Base-by-base conservation (phyloP, 1,140 invertebrate species). In the Cyclina sinensis region DNA sequence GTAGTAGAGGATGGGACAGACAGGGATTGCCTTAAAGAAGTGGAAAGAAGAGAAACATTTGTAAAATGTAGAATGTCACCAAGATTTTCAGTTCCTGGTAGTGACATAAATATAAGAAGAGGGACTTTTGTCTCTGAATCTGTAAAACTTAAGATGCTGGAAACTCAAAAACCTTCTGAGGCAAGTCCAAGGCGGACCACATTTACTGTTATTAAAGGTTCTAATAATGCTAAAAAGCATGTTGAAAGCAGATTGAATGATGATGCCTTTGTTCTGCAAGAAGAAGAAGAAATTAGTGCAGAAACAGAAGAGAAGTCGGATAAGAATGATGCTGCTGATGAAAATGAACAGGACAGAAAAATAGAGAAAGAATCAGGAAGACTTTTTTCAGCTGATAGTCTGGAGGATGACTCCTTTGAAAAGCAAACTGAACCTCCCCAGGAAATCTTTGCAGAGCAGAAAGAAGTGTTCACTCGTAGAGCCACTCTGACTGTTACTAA, bases 401-500 rank as follows among this genome's bases (percentile, higher is more conserved):
- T 73, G 12, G 89, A 88, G n/a, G 85, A 59, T 78, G 90, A 89
- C 9, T 88, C 48, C 18, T 87, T 79, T 78, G 86, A 80, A 30
- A 35, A 65, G 82, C 89, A 78, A 74, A 84, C 91, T 35, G 74
- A 86, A 16, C 92, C 93, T 27, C 89, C 92, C 27, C 79, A 70
- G 1, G 21, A 70, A 39, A 48, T 93, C 16, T 89, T 90, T 1
- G 73, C 81, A 18, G 90, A 86, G 48, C 90, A 90, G 48, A 65
- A 51, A 24, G 70, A 82, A 12, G 81, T 89, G 16, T 87, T 85
- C 1, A 78, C 88, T 5, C 89, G 89, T n/a, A 51, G 92, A 70
- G 70, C 84, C 3, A 92, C 93, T 16, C 43, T 93, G 39, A 93
- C 93, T 2, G 91, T 93, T 9, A 93, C 92, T 18, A 94, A 94